Percentiles rank a stretch among this genome's conserved stretches.
These are phyloP conservation scores for Pseudoips prasinana DNA, from an alignment of 2,888 invertebrate genomes.

Conservation along the genomic window DNA sequence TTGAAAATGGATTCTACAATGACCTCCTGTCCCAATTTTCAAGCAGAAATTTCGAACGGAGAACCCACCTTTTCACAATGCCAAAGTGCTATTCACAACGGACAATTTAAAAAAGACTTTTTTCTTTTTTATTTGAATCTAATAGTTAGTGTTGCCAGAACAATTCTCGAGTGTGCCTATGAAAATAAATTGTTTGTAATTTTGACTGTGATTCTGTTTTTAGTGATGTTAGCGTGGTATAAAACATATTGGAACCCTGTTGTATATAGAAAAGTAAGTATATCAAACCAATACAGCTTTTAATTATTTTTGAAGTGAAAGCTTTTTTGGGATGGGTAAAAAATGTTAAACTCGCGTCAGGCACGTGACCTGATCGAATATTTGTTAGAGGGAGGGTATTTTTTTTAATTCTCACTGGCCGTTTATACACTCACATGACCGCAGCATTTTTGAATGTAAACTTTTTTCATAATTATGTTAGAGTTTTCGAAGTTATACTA, in stretches of 20 bases:
- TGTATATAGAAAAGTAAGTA: constrained; percentile 55
- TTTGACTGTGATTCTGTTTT: constrained; percentile 32
- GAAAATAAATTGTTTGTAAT: constrained; percentile 33
- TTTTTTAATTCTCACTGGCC: too few relatives aligned
- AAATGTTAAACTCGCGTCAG: too few relatives aligned
- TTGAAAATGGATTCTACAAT: constrained; percentile 10
- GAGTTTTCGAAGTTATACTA: too few relatives aligned
- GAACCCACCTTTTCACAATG: constrained; percentile 13
- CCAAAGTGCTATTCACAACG: constrained; percentile 11
- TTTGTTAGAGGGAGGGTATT: too few relatives aligned
- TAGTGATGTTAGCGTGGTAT: constrained; percentile 42
- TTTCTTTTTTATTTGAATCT: constrained; percentile 34
- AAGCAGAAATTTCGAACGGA: constrained; percentile 4
- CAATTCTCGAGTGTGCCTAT: constrained; percentile 25
- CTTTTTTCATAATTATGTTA: too few relatives aligned
- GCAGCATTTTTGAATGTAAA: too few relatives aligned
- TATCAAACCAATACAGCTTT: too few relatives aligned
- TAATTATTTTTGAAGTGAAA: neutral
- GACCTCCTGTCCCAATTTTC: constrained; percentile 7
- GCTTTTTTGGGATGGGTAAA: too few relatives aligned
- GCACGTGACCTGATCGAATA: too few relatives aligned
- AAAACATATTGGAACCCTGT: constrained; percentile 54
- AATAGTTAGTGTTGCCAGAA: constrained; percentile 19
- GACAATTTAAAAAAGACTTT: constrained; percentile 16
- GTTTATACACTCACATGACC: too few relatives aligned